These are phyloP conservation scores for Drosophila elegans DNA, from an alignment of 1,140 invertebrate genomes.

Conservation along the genomic window DNA sequence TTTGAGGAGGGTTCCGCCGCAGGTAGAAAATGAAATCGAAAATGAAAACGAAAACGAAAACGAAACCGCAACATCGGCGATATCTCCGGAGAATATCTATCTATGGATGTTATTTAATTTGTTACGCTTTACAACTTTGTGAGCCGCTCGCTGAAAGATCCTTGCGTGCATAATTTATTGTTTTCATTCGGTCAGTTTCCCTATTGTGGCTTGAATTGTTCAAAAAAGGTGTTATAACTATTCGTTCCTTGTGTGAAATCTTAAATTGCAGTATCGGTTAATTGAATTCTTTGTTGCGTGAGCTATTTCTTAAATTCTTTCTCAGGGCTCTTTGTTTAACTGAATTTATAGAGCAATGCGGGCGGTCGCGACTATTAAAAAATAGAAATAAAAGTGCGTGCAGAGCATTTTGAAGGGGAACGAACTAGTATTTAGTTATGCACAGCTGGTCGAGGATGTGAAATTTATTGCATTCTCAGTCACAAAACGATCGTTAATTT, in stretches of 20 bases:
- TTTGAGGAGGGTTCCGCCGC: constrained; percentile 68
- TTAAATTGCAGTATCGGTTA: constrained; percentile 70
- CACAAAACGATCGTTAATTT: constrained; percentile 44
- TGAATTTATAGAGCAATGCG: constrained; percentile 69
- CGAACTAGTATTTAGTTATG: constrained; percentile 58
- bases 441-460: constrained; percentile 40
- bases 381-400: constrained; percentile 56
- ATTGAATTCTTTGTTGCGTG: constrained; percentile 75
- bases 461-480: constrained; percentile 13
- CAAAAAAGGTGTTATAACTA: constrained; percentile 68
- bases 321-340: constrained; percentile 32
- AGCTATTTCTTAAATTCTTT: constrained; percentile 56
- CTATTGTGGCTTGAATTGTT: constrained; percentile 52
- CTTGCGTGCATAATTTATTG: constrained; percentile 76
- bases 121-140: constrained; percentile 58
- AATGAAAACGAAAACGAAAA: constrained; percentile 76
- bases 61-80: constrained; percentile 55
- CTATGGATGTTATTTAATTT: constrained; percentile 74
- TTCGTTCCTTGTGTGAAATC: constrained; percentile 68
- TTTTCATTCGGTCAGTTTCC: constrained; percentile 34
- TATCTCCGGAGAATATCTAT: constrained; percentile 48
- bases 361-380: constrained; percentile 68
- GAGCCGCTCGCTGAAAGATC: constrained; percentile 59
- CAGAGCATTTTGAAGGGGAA: constrained; percentile 43
- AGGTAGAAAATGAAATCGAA: constrained; percentile 70